These are phyloP conservation scores for Sebastes glaucus DNA, from an alignment of 2,797 vertebrate species.

Conservation along the genomic window DNA sequence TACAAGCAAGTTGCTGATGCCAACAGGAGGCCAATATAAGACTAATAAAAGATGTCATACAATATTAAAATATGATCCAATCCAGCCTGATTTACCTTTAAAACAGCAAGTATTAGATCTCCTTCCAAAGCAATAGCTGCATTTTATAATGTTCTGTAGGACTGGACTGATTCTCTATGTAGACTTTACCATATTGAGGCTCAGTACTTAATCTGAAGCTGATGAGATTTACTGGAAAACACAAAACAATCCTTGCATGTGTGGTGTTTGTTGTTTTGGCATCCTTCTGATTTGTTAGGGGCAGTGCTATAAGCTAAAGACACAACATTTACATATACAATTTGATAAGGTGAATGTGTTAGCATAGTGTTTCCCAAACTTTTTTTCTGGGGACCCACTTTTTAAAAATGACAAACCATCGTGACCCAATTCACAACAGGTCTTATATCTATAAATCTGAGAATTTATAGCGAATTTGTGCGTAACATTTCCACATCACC, in stretches of 20 bases:
- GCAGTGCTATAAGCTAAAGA: neutral
- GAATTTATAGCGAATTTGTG: too few relatives aligned
- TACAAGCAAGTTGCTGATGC: slow-evolving; percentile 17
- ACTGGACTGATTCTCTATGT: neutral
- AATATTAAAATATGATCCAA: slow-evolving; percentile 1
- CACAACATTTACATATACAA: neutral
- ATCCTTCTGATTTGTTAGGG: neutral
- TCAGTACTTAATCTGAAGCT: slow-evolving; percentile 4
- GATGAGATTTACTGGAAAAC: slow-evolving; percentile 10
- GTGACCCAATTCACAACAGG: too few relatives aligned
- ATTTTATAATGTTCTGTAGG: neutral
- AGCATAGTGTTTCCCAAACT: too few relatives aligned
- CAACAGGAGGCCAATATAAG: slow-evolving; percentile 6
- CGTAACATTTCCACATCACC: neutral
- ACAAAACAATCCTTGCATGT: neutral
- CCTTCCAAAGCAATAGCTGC: neutral
- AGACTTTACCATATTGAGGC: neutral
- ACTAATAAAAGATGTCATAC: slow-evolving; percentile 25
- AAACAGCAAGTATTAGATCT: slow-evolving; percentile 4
- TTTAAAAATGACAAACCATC: too few relatives aligned
- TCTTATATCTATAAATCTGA: too few relatives aligned
- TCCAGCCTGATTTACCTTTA: neutral
- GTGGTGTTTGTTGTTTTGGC: neutral
- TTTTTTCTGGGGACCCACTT: too few relatives aligned
- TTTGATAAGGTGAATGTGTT: neutral